phyloP scores from a whole-genome alignment of 2,113 vertebrate species.

The Polypterus senegalus region DNA sequence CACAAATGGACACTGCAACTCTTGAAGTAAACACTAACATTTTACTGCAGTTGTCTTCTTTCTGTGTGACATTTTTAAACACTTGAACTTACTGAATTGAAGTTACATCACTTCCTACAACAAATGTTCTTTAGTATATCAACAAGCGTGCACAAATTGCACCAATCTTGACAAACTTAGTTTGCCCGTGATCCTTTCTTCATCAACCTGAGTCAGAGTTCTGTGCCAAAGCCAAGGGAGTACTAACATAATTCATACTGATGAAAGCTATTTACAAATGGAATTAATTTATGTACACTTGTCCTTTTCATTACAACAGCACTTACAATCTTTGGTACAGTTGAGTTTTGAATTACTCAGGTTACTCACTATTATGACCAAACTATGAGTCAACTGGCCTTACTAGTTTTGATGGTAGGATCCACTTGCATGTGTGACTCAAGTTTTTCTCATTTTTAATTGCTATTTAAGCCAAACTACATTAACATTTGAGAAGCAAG shows the following conservation, averaged over 20 bases:
- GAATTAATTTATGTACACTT: slow-evolving; percentile 14
- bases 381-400: neutral
- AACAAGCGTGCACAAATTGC: slow-evolving; percentile 7
- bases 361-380: slow-evolving; percentile 8
- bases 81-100: slow-evolving; percentile 13
- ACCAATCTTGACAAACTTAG: slow-evolving; percentile 3
- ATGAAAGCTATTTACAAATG: slow-evolving; percentile 7
- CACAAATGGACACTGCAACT: slow-evolving; percentile 12
- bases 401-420: slow-evolving; percentile 13
- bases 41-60: slow-evolving; percentile 8
- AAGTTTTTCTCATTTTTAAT: slow-evolving; percentile 19
- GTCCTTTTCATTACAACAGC: slow-evolving; percentile 3
- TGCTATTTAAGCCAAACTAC: slow-evolving; percentile 12
- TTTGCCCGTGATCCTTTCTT: slow-evolving; percentile 12
- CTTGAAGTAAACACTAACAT: neutral
- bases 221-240: slow-evolving; percentile 9
- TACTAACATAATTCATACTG: slow-evolving; percentile 1
- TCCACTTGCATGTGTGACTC: slow-evolving; percentile 17
- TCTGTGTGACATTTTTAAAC: slow-evolving; percentile 11
- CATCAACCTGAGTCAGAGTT: slow-evolving; percentile 2
- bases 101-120: slow-evolving; percentile 13
- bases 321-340: slow-evolving; percentile 6
- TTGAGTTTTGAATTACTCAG: slow-evolving; percentile 10
- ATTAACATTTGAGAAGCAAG: slow-evolving; percentile 9
- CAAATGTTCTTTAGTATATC: slow-evolving; percentile 4